Conservation (phyloP, 2,888 invertebrate species). For the Aplocera efformata region DNA sequence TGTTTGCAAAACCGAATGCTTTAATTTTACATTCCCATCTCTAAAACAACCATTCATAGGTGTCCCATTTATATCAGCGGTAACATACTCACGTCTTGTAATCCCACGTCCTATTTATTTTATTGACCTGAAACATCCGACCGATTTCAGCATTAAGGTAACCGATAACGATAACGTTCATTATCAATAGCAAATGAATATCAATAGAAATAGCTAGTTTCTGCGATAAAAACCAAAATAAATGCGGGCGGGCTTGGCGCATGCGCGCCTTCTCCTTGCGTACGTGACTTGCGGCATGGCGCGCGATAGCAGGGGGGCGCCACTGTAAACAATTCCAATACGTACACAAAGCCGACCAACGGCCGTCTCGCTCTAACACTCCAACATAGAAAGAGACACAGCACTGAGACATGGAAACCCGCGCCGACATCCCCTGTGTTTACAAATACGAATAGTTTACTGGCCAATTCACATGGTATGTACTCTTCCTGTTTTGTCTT, state of each 20-base stretch:
- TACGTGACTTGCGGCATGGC: conserved; percentile 75
- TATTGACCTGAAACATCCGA: conserved; percentile 13
- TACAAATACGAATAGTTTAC: conserved; percentile 47
- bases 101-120: neutral
- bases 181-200: conserved; percentile 84
- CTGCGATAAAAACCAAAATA: conserved; percentile 62
- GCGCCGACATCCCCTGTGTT: conserved; percentile 49
- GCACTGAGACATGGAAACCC: conserved; percentile 40
- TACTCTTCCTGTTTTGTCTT: conserved; percentile 6
- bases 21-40: too few species aligned
- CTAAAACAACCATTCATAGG: too few species aligned
- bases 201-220: conserved; percentile 45
- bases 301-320: conserved; percentile 31
- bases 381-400: conserved; percentile 11
- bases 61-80: too few species aligned
- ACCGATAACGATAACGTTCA: conserved; percentile 26
- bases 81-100: too few species aligned
- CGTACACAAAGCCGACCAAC: conserved; percentile 17
- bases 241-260: conserved; percentile 46
- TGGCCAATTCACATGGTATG: conserved; percentile 28
- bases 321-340: conserved; percentile 52
- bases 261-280: conserved; percentile 60
- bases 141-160: conserved; percentile 6
- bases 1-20: too few species aligned
- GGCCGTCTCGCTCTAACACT: conserved; percentile 15